Evolutionary conservation across 2,797 vertebrate species (phyloP).

Genomic region (Borostomias antarcticus): DNA sequence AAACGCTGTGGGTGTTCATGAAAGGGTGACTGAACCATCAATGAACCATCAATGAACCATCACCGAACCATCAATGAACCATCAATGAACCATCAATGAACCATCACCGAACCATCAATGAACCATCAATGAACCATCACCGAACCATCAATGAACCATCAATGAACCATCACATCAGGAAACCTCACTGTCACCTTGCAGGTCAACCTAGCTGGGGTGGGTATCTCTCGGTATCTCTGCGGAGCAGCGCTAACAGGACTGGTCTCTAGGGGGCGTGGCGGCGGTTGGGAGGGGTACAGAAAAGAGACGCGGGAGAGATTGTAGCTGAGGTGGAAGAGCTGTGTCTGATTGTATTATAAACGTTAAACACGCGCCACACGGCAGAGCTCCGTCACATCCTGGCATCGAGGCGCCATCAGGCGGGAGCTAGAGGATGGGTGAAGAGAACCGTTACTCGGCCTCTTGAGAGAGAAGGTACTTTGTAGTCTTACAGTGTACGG

Average conservation of each 20-base stretch:
- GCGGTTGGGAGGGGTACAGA: no score
- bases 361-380: not conserved
- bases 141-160: constrained; percentile 7
- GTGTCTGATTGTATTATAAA: not conserved
- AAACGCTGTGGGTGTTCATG: constrained; percentile 48
- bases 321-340: not conserved
- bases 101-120: constrained; percentile 14
- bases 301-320: no score
- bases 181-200: not conserved
- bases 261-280: no score
- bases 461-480: no score
- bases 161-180: no score
- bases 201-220: not conserved
- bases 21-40: constrained; percentile 30
- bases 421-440: no score
- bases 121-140: constrained; percentile 23
- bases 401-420: no score
- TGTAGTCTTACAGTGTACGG: no score
- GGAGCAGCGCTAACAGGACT: not conserved
- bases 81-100: constrained; percentile 15
- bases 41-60: constrained; percentile 19
- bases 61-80: constrained; percentile 20
- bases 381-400: not conserved
- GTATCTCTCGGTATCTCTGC: not conserved
- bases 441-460: no score